Evolutionary conservation across 2,113 vertebrate species (phyloP).

Genomic region (Laticauda laticaudata): DNA sequence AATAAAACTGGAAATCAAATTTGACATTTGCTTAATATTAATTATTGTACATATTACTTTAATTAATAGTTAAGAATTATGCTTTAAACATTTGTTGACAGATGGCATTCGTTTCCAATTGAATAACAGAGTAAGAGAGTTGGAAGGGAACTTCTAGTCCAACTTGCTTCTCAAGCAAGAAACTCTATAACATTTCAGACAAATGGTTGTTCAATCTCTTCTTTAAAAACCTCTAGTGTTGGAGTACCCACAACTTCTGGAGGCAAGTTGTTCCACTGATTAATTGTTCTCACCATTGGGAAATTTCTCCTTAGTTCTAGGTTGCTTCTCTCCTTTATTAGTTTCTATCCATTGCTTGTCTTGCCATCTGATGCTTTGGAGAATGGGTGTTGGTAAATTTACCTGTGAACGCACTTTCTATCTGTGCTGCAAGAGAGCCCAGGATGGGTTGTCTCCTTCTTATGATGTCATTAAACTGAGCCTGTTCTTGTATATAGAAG

Average conservation of each 20-base stretch:
- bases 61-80: neutral
- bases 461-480: too few species aligned
- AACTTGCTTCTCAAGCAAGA: neutral
- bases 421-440: too few species aligned
- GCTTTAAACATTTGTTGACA: neutral
- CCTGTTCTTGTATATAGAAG: too few species aligned
- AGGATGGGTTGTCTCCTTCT: too few species aligned
- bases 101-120: neutral
- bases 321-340: neutral
- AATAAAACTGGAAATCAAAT: neutral
- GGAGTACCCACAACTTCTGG: neutral
- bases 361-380: too few species aligned
- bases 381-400: too few species aligned
- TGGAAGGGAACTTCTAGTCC: neutral
- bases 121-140: neutral
- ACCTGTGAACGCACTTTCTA: too few species aligned
- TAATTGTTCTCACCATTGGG: neutral
- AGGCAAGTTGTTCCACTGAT: neutral
- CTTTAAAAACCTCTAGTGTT: too few species aligned
- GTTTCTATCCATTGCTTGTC: too few species aligned
- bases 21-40: neutral
- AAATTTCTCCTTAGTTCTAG: neutral
- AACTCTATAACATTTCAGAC: neutral
- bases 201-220: neutral
- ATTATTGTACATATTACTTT: neutral